A percentile compares a stretch with the other conserved stretches of the same genome.
phyloP scores from a whole-genome alignment of 2,797 vertebrate genomes.

The Sphaeramia orbicularis region DNA sequence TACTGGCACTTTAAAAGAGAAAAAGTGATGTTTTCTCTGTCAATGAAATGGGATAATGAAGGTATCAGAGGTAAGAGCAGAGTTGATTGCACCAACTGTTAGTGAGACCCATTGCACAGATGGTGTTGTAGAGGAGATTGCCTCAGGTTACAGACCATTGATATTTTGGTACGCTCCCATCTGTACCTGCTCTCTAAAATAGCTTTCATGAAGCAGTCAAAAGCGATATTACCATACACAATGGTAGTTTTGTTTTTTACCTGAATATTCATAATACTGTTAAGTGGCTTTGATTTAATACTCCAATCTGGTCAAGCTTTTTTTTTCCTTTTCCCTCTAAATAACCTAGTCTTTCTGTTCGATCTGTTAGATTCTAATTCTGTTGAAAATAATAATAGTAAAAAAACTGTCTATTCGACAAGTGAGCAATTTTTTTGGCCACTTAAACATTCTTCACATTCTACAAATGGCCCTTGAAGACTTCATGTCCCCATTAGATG shows the following conservation, averaged over 20 bases:
- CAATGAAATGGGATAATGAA: slow-evolving; percentile 41
- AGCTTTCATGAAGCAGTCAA: slow-evolving; percentile 30
- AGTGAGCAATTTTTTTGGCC: slow-evolving; percentile 54
- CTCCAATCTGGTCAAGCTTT: not conserved
- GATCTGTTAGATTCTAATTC: slow-evolving; percentile 35
- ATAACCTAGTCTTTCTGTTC: slow-evolving; percentile 25
- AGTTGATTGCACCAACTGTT: slow-evolving; percentile 50
- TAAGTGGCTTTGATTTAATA: not conserved
- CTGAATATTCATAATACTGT: slow-evolving; percentile 22
- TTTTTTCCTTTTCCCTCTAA: not conserved
- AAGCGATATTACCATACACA: slow-evolving; percentile 28
- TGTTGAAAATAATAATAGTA: not conserved
- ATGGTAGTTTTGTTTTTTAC: slow-evolving; percentile 30
- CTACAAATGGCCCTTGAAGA: slow-evolving; percentile 64
- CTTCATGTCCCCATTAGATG: slow-evolving; percentile 61
- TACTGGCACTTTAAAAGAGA: slow-evolving; percentile 5
- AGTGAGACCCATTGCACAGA: slow-evolving; percentile 55
- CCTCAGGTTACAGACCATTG: slow-evolving; percentile 59
- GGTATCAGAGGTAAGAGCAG: slow-evolving; percentile 30
- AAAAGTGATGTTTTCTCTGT: slow-evolving; percentile 28
- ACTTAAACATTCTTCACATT: slow-evolving; percentile 69
- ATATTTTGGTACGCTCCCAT: slow-evolving; percentile 59
- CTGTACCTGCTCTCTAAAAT: slow-evolving; percentile 51
- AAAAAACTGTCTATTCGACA: slow-evolving; percentile 35
- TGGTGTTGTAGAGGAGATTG: slow-evolving; percentile 62